phyloP scores from a whole-genome alignment of 1,140 invertebrate genomes.

The Ditylenchus dipsaci region DNA sequence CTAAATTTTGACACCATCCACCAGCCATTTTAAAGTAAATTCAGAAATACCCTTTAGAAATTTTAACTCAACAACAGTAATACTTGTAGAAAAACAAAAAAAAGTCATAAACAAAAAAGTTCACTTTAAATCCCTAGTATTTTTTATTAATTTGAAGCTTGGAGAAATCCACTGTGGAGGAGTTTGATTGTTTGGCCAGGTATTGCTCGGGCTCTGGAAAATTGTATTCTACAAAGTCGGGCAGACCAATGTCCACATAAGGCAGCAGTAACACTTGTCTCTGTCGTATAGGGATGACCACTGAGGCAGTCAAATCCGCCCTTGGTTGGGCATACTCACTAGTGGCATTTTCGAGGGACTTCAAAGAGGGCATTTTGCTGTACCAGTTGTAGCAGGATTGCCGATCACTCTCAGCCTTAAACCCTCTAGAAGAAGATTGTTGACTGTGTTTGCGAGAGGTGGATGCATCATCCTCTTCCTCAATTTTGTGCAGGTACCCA shows the following conservation, averaged over 20 bases:
- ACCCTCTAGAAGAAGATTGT: background rate
- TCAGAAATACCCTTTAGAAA: too few relatives aligned
- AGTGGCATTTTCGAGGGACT: background rate
- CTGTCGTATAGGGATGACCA: conserved; percentile 20
- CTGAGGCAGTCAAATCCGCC: conserved; percentile 12
- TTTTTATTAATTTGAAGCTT: too few relatives aligned
- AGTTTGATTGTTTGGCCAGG: background rate
- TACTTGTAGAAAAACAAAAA: too few relatives aligned
- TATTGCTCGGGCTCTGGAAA: conserved; percentile 29
- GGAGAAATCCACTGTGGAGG: too few relatives aligned
- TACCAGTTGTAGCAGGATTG: background rate
- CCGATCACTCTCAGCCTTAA: background rate
- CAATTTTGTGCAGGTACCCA: background rate
- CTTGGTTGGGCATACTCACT: conserved; percentile 11
- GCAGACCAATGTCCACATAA: conserved; percentile 27
- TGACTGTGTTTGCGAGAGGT: background rate
- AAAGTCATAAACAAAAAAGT: too few relatives aligned
- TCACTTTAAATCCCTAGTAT: too few relatives aligned
- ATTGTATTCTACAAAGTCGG: conserved; percentile 25
- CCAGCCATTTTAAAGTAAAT: too few relatives aligned
- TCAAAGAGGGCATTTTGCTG: background rate
- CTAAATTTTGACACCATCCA: too few relatives aligned
- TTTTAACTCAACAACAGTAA: too few relatives aligned
- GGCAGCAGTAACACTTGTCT: conserved; percentile 26
- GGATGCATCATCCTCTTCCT: background rate